Conservation (phyloP, 2,113 vertebrate species). For the Gnathonemus longibarbis region DNA sequence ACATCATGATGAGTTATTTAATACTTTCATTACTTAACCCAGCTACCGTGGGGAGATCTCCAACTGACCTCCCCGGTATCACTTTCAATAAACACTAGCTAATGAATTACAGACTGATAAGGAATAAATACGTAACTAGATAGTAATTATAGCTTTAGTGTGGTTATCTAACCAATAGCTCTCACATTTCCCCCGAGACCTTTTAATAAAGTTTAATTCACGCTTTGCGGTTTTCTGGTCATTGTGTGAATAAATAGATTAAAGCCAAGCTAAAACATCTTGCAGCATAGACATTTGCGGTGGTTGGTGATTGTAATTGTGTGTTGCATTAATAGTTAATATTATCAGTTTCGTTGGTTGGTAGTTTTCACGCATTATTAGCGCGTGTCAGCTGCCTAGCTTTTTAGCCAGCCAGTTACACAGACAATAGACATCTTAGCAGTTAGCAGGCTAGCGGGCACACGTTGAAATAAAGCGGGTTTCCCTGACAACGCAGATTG, state of each 20-base stretch:
- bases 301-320: not conserved
- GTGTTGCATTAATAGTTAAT: not conserved
- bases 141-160: not conserved
- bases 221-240: not conserved
- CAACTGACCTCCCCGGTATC: not conserved
- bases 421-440: not conserved
- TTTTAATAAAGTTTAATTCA: not conserved
- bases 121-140: not conserved
- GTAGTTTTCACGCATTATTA: not conserved
- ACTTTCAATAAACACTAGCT: not conserved
- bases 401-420: not conserved
- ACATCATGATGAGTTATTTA: not conserved
- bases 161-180: not conserved
- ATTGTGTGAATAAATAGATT: not conserved
- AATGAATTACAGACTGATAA: not conserved
- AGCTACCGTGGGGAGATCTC: not conserved
- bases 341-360: not conserved
- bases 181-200: not conserved
- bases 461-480: slow-evolving; percentile 24
- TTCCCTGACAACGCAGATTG: slow-evolving; percentile 56
- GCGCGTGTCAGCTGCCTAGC: not conserved
- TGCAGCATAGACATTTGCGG: not conserved
- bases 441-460: not conserved
- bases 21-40: not conserved
- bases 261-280: not conserved